A percentile compares a stretch with the other conserved stretches of the same genome.
phyloP scores from a whole-genome alignment of 2,113 vertebrate genomes.

The Cyprinodon variegatus region DNA sequence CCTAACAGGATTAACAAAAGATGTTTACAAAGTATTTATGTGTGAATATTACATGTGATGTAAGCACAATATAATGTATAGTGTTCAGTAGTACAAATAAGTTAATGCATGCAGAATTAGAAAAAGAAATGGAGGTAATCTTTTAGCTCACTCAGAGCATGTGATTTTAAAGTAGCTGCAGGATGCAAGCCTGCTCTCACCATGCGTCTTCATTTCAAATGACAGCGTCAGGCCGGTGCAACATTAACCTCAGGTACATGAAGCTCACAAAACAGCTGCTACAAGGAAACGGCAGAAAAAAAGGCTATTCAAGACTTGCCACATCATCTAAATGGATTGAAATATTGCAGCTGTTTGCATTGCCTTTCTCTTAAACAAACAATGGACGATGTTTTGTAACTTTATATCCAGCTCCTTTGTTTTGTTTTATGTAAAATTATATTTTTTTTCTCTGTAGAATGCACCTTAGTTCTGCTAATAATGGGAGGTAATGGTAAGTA shows the following conservation, averaged over 20 bases:
- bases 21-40: slow-evolving; percentile 19
- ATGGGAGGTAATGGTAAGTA: neutral
- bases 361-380: neutral
- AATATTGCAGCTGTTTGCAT: slow-evolving; percentile 13
- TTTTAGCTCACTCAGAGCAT: slow-evolving; percentile 16
- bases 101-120: slow-evolving; percentile 14
- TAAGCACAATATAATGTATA: neutral
- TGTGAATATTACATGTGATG: slow-evolving; percentile 20
- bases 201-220: slow-evolving; percentile 55
- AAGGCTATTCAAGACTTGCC: slow-evolving; percentile 17
- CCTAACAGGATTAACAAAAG: slow-evolving; percentile 23
- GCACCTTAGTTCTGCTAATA: slow-evolving; percentile 14
- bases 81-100: slow-evolving; percentile 18
- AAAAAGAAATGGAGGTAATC: slow-evolving; percentile 24
- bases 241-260: slow-evolving; percentile 56
- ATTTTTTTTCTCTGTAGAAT: slow-evolving; percentile 27
- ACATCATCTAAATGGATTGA: neutral
- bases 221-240: slow-evolving; percentile 32
- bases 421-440: slow-evolving; percentile 4
- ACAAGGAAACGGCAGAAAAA: slow-evolving; percentile 30
- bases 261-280: slow-evolving; percentile 26
- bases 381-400: neutral
- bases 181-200: slow-evolving; percentile 51
- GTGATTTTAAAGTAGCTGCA: slow-evolving; percentile 26
- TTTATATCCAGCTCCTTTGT: slow-evolving; percentile 13